phyloP scores from a whole-genome alignment of 2,797 vertebrate species.

The Myotis myotis region DNA sequence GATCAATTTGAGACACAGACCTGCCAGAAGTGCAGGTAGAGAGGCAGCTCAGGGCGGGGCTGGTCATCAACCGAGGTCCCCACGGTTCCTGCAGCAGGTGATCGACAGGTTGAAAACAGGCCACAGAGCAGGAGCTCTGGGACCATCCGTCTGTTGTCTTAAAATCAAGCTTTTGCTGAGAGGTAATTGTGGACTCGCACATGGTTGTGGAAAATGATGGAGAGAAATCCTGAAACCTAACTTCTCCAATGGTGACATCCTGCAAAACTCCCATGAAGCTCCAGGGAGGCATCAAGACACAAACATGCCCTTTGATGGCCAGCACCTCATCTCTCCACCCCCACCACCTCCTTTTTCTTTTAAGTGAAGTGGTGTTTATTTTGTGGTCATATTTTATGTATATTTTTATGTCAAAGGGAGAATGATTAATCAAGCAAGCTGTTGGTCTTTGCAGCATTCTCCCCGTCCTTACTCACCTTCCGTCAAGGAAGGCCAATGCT shows the following conservation, averaged over 20 bases:
- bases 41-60: not conserved
- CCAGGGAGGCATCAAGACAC: not conserved
- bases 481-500: not conserved
- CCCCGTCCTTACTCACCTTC: not conserved
- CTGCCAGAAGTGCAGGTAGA: not conserved
- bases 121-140: not conserved
- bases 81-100: not conserved
- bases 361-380: not conserved
- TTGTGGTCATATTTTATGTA: not conserved
- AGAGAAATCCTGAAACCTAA: not conserved
- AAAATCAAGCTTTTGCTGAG: not conserved
- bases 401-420: not conserved
- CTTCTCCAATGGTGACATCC: not conserved
- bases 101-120: no score
- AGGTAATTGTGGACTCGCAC: not conserved
- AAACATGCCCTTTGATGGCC: no score
- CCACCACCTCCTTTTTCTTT: not conserved
- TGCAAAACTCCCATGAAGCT: no score
- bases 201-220: not conserved
- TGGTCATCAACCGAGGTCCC: not conserved
- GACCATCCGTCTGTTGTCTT: not conserved
- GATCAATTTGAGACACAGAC: not conserved
- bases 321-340: not conserved
- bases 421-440: not conserved
- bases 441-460: not conserved